Conservation (phyloP, 2,797 vertebrate genomes). For the Pangasius djambal region DNA sequence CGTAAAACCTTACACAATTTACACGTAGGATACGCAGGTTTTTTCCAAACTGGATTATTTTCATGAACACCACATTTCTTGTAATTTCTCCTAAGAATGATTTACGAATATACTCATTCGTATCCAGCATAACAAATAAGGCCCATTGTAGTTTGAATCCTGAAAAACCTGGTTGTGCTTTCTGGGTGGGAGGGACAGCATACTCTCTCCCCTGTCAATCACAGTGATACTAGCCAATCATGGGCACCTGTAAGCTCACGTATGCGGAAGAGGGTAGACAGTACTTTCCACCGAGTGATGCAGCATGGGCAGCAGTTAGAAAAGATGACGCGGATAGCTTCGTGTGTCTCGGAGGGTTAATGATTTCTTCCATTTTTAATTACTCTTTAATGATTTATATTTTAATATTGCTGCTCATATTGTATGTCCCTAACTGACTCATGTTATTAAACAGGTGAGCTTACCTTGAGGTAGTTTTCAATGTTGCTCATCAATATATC, state of each 20-base stretch:
- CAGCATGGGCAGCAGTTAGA: background rate
- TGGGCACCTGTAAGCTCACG: background rate
- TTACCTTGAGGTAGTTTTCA: conserved; percentile 92
- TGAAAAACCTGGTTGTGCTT: background rate
- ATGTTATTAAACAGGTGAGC: background rate
- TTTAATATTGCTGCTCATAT: background rate
- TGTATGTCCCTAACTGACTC: background rate
- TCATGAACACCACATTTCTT: background rate
- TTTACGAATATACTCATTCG: background rate
- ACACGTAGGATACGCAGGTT: background rate
- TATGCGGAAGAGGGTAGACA: background rate
- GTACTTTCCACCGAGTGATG: background rate
- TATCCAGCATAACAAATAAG: background rate
- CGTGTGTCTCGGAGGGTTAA: no score
- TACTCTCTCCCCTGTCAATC: background rate
- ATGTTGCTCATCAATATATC: conserved; percentile 98
- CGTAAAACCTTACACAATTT: background rate
- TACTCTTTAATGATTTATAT: background rate
- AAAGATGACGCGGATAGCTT: background rate
- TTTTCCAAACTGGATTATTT: background rate
- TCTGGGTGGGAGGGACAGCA: background rate
- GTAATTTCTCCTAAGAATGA: background rate
- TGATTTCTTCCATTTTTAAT: background rate
- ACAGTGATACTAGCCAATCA: background rate
- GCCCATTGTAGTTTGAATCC: no score